phyloP scores from a whole-genome alignment of 2,113 vertebrate species.

The Corythaixoides concolor region DNA sequence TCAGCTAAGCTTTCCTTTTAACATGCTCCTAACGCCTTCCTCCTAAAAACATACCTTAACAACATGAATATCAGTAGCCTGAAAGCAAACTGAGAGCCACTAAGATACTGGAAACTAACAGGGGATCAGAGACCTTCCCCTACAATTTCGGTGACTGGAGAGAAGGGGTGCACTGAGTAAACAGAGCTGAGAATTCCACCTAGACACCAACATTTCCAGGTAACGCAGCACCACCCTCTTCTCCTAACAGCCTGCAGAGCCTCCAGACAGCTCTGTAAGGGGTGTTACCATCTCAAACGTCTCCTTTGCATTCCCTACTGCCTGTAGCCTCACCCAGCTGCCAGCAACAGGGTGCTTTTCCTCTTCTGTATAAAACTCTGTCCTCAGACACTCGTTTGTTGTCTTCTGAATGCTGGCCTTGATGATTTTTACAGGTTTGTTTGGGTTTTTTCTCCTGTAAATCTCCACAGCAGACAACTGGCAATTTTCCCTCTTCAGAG shows the following conservation, averaged over 20 bases:
- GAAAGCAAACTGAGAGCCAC: not conserved
- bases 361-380: not conserved
- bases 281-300: not conserved
- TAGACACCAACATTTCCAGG: not conserved
- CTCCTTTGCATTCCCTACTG: not conserved
- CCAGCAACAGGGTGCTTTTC: not conserved
- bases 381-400: not conserved
- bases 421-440: not conserved
- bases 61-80: not conserved
- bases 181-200: not conserved
- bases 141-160: not conserved
- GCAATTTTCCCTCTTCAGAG: not conserved
- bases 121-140: not conserved
- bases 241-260: not conserved
- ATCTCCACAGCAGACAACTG: not conserved
- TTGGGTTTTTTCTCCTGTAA: not conserved
- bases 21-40: not conserved
- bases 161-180: not conserved
- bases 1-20: not conserved
- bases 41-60: not conserved
- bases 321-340: not conserved
- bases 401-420: not conserved
- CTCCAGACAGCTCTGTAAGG: not conserved
- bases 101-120: not conserved
- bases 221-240: not conserved